Conservation (phyloP, 2,888 invertebrate genomes). For the Liposcelis brunnea region DNA sequence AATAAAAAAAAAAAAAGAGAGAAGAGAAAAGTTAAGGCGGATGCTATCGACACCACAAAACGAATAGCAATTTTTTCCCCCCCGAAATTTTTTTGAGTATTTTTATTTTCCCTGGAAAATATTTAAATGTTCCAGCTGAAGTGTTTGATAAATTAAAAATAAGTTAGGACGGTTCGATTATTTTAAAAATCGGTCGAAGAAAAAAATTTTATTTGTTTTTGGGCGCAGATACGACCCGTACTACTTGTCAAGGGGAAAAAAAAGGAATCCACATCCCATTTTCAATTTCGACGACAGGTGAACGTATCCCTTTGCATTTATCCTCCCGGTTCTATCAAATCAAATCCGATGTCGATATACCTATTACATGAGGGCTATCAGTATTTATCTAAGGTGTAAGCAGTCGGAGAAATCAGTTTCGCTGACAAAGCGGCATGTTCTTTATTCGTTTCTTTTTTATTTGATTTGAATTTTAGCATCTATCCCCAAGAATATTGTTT, state of each 20-base stretch:
- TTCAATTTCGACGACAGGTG: constrained; percentile 9
- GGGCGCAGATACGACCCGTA: neutral
- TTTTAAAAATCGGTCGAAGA: too few relatives aligned
- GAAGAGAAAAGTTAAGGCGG: neutral
- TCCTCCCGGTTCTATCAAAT: constrained; percentile 12
- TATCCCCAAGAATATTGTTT: constrained; percentile 8
- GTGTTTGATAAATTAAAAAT: too few relatives aligned
- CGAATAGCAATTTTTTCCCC: neutral
- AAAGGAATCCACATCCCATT: constrained; percentile 4
- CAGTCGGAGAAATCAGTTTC: neutral
- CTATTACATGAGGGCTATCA: neutral
- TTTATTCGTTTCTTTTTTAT: constrained; percentile 9
- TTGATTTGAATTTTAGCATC: constrained; percentile 9
- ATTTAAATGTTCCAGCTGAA: too few relatives aligned
- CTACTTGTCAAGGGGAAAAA: constrained; percentile 6
- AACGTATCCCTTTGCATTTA: constrained; percentile 8
- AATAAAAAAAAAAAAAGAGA: neutral
- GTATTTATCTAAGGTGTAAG: constrained; percentile 3
- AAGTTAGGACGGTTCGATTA: neutral
- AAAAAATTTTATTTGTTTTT: neutral
- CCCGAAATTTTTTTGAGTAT: too few relatives aligned
- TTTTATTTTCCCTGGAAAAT: too few relatives aligned
- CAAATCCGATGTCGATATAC: constrained; percentile 20
- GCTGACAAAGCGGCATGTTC: constrained; percentile 8
- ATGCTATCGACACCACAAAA: neutral